Base-by-base conservation (phyloP, 2,797 vertebrate species). In the Mastacembelus armatus region DNA sequence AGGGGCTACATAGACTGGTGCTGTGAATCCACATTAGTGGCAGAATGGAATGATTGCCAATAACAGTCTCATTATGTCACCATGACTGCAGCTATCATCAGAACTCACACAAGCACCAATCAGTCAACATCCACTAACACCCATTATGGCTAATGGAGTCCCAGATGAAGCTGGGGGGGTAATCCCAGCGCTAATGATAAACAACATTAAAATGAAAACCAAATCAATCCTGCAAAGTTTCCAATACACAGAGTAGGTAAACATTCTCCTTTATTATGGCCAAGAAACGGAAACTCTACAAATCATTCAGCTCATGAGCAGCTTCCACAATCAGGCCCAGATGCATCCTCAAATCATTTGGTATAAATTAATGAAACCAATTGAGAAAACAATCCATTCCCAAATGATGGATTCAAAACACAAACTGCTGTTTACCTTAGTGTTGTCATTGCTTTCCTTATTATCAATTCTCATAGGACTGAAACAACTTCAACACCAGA, bases 121-220 rank as follows among this genome's bases (percentile, higher is more conserved):
- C 92, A 92, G 89, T 92, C 91, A 92, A 90, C 90, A 91, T 89
- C 84, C 88, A 81, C 88, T 91, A 91, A 91, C 91, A 88, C 83
- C 91, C 92, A 93, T 93, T 93, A 93, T 50, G 51, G 88, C 88
- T 94, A 93, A 93, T 94, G 91, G 91, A 91, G 91, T 90, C 87
- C 90, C 88, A 89, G 90, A 92, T 90, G 92, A 93, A 91, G 88
- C 90, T 81, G 78, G 73, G 80, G 77, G 88, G 90, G 90, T 91
- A 92, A 91, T 88, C 88, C 84, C 84, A 44, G 86, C 76, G 60
- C 91, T 93, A 93, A 94, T 92, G 93, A 94, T 93, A 93, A 93
- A 93, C 90, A 92, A 91, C 90, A 93, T 94, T 93, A 92, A 92
- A 91, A 92, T 91, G 89, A 91, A 91, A 92, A 92, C 85, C 88